These are phyloP conservation scores for Rhipidura dahli DNA, from an alignment of 2,113 vertebrate species.

Conservation along the genomic window DNA sequence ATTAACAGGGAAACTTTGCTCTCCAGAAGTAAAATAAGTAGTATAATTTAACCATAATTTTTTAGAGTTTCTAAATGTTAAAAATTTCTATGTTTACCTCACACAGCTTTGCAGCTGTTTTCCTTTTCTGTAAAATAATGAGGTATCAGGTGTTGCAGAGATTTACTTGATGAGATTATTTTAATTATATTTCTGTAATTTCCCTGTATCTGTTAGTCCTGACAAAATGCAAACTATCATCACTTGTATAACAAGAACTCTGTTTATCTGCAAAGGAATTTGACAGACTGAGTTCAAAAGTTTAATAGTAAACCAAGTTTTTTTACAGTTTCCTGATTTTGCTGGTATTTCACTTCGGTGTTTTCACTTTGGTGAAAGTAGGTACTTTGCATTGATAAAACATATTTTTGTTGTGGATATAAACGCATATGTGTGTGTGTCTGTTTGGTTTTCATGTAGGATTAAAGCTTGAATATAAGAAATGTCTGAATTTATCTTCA, in stretches of 20 bases:
- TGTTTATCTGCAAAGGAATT: slow-evolving; percentile 29
- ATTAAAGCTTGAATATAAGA: neutral
- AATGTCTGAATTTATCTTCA: neutral
- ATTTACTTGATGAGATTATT: slow-evolving; percentile 1
- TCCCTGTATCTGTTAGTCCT: neutral
- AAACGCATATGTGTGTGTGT: neutral
- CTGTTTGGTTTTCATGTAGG: neutral
- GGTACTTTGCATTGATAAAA: neutral
- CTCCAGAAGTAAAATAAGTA: neutral
- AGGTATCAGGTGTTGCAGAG: neutral
- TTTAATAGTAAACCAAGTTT: neutral
- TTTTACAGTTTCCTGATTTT: neutral
- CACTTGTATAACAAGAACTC: neutral
- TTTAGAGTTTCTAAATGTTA: neutral
- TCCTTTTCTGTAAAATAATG: neutral
- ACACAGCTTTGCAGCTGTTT: slow-evolving; percentile 3
- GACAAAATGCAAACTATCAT: slow-evolving; percentile 9
- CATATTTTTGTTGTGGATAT: neutral
- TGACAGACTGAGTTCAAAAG: slow-evolving; percentile 6
- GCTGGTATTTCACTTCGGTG: neutral
- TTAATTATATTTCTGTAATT: slow-evolving; percentile 19
- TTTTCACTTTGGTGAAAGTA: neutral
- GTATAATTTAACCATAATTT: neutral
- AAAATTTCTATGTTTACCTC: neutral
- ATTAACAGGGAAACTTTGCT: neutral